A percentile compares a stretch with the other conserved stretches of the same genome.
Conservation (phyloP, 2,113 vertebrate genomes). For the Falcunculus frontatus region DNA sequence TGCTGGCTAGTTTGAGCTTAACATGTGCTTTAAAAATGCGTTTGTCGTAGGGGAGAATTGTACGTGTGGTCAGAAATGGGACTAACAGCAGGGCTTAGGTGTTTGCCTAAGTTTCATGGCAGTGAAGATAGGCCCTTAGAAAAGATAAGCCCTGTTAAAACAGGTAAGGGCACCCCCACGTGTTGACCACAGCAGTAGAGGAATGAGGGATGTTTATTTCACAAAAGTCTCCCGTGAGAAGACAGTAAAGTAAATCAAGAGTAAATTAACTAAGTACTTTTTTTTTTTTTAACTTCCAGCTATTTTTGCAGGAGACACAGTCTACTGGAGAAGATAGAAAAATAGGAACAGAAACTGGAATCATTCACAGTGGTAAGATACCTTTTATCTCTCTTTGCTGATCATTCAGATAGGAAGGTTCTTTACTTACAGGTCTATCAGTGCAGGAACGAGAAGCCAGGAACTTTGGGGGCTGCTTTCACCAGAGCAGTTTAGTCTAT, state of each 20-base stretch:
- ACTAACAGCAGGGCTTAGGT: neutral
- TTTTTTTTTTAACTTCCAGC: neutral
- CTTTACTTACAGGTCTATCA: neutral
- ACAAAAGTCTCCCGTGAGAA: neutral
- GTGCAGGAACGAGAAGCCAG: neutral
- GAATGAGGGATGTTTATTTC: neutral
- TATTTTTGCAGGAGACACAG: neutral
- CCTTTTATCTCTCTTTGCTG: neutral
- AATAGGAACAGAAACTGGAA: neutral
- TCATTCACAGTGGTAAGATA: neutral
- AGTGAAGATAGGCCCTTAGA: neutral
- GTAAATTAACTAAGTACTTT: neutral
- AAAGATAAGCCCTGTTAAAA: neutral
- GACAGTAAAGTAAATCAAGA: neutral
- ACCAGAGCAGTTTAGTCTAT: neutral
- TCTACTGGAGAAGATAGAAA: neutral
- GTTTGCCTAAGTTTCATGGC: neutral
- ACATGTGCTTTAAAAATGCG: neutral
- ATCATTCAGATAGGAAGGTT: neutral
- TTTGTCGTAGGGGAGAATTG: neutral
- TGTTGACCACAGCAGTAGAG: neutral
- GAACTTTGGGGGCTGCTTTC: neutral
- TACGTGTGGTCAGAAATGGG: neutral
- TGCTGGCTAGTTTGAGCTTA: neutral
- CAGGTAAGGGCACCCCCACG: accelerated